These are phyloP conservation scores for Tragelaphus oryx DNA, from an alignment of 2,797 vertebrate genomes.

Conservation along the genomic window DNA sequence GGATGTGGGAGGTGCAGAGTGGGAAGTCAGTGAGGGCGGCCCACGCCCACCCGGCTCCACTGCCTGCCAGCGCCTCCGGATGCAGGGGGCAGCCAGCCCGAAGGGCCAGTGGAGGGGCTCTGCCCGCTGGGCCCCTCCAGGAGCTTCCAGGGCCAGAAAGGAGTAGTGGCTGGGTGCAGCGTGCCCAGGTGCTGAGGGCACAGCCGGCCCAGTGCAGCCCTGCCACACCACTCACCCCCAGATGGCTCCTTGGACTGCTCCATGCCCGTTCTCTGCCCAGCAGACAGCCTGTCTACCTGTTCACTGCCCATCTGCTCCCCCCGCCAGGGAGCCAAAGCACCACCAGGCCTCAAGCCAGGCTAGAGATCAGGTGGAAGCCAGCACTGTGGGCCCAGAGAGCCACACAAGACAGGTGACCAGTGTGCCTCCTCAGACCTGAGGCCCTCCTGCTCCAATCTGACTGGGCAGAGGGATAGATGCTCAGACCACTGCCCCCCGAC, in stretches of 20 bases:
- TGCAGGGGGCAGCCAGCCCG: conserved; percentile 3
- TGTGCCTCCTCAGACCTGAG: background rate
- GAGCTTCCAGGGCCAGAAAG: conserved; percentile 17
- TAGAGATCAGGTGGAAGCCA: background rate
- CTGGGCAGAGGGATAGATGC: background rate
- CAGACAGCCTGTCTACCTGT: background rate
- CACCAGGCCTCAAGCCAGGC: background rate
- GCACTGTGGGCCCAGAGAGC: background rate
- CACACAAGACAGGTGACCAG: background rate
- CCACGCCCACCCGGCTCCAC: background rate
- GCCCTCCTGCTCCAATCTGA: background rate
- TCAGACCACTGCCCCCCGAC: background rate
- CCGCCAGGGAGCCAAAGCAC: background rate
- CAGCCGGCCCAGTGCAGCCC: background rate
- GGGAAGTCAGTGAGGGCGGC: background rate
- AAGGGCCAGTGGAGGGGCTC: background rate
- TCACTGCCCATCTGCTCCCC: background rate
- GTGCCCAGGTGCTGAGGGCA: background rate
- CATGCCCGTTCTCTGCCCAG: background rate
- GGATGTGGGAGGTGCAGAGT: background rate
- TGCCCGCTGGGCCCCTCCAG: background rate
- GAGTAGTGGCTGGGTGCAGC: background rate
- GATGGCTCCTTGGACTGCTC: background rate
- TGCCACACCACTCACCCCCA: background rate
- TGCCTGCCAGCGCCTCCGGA: background rate